Evolutionary conservation across 2,888 invertebrate species (phyloP).

Genomic region (Epirrhoe tristata): DNA sequence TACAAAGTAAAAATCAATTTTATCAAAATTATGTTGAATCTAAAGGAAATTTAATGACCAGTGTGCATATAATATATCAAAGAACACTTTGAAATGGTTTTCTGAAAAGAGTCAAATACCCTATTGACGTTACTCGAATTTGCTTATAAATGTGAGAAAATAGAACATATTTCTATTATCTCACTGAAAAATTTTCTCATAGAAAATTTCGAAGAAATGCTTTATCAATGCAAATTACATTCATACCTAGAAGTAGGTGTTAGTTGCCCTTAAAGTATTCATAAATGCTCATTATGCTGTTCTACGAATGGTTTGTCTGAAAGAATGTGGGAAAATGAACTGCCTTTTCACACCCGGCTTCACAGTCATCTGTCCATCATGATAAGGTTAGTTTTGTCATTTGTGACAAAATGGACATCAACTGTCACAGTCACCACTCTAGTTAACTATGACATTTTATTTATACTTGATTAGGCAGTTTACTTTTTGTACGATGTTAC

Average conservation of each 20-base stretch:
- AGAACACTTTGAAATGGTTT: no score
- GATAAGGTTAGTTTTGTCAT: conserved; percentile 8
- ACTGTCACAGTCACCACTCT: conserved; percentile 13
- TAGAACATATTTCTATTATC: not conserved
- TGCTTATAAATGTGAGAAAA: not conserved
- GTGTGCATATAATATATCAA: no score
- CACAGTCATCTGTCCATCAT: conserved; percentile 20
- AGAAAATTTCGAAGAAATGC: conserved; percentile 2
- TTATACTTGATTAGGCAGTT: not conserved
- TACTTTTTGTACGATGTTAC: not conserved
- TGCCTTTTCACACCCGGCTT: conserved; percentile 17
- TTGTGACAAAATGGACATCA: conserved; percentile 20
- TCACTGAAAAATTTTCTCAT: conserved; percentile 7
- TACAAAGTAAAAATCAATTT: no score
- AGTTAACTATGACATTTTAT: conserved; percentile 1
- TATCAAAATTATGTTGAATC: no score
- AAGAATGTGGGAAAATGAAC: conserved; percentile 28
- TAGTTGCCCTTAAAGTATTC: conserved; percentile 17
- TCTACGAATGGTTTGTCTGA: conserved; percentile 24
- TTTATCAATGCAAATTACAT: conserved; percentile 18
- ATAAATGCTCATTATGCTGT: conserved; percentile 21
- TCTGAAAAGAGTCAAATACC: no score
- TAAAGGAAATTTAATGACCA: no score
- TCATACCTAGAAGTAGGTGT: conserved; percentile 8
- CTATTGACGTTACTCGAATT: no score